Evolutionary conservation across 2,797 vertebrate species (phyloP), one percentile per base, ranked within the genome.

Genomic region (Tachyglossus aculeatus): DNA sequence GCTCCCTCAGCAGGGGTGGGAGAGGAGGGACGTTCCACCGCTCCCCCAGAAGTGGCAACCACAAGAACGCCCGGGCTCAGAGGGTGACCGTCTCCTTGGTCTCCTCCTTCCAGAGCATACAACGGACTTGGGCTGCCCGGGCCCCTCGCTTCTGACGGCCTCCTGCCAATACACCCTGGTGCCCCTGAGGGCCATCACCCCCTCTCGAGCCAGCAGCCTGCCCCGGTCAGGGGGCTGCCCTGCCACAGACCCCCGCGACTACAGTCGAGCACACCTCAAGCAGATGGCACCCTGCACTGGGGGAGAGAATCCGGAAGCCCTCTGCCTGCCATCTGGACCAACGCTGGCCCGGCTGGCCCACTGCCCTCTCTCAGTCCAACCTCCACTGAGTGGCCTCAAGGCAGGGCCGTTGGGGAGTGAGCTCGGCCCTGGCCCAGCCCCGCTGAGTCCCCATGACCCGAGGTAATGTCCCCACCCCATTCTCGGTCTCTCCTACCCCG

Each of bases 91-190:
- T 31, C 12, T 69, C 9, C 3, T 58, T 80, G 41, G 60, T 72
- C 27, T 67, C 36, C 24, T 32, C 58, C 37, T 88, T 80, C 44
- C 90, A 99, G 98, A 99, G 81, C 96, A 98, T 91, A 96, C 94
- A 1, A 87, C 96, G 1, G 96, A 98, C 76, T 85, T 98, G 91
- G 94, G 93, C 57, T 98, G 98, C 69, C 94, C 96, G 3, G 86
- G 93, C 47, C 88, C 95, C 48, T 90, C 94, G 4, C 65, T 95
- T 27, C 93, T 97, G 0, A 84, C 95, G 12, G 94, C 97, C 0
- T 95, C 97, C 8, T 98, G 97, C 86, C 98, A 98, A 75, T 98
- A 99, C 86, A 98, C 98, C 37, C 97, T 99, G 97, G 97, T 98
- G 27, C 96, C 97, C 0, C 90, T 99, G 54, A 94, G 95, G 79